Evolutionary conservation across 2,888 invertebrate genomes (phyloP).

Genomic region (Sphaerophoria taeniata): DNA sequence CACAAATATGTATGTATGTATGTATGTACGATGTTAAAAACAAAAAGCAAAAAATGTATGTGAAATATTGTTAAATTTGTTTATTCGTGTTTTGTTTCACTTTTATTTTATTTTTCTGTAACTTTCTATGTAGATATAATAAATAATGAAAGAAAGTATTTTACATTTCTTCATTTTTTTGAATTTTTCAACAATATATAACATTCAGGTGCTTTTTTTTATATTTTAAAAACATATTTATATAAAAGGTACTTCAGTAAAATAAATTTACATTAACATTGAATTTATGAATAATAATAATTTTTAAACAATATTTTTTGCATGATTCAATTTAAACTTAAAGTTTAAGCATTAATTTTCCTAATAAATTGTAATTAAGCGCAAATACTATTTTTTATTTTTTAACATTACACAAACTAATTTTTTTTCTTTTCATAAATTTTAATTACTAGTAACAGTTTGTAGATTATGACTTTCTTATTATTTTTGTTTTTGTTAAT

Average conservation of each 20-base stretch:
- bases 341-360: conserved; percentile 32
- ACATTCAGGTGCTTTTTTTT: conserved; percentile 48
- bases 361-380: conserved; percentile 23
- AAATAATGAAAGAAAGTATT: conserved; percentile 34
- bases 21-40: conserved; percentile 6
- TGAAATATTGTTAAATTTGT: conserved; percentile 24
- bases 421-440: conserved; percentile 14
- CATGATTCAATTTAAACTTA: conserved; percentile 37
- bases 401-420: conserved; percentile 44
- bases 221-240: conserved; percentile 49
- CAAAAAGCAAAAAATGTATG: background rate
- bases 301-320: conserved; percentile 30
- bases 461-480: conserved; percentile 16
- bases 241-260: conserved; percentile 69
- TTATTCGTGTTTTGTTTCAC: conserved; percentile 32
- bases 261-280: conserved; percentile 41
- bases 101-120: background rate
- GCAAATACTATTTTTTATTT: conserved; percentile 30
- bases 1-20: background rate
- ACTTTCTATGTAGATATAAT: conserved; percentile 2
- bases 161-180: conserved; percentile 25
- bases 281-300: conserved; percentile 28
- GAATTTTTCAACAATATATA: conserved; percentile 44
- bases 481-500: conserved; percentile 10
- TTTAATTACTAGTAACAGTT: conserved; percentile 6